Evolutionary conservation across 2,113 vertebrate species (phyloP), one percentile per base, ranked within the genome.

Genomic region (Oncorhynchus gorbuscha): DNA sequence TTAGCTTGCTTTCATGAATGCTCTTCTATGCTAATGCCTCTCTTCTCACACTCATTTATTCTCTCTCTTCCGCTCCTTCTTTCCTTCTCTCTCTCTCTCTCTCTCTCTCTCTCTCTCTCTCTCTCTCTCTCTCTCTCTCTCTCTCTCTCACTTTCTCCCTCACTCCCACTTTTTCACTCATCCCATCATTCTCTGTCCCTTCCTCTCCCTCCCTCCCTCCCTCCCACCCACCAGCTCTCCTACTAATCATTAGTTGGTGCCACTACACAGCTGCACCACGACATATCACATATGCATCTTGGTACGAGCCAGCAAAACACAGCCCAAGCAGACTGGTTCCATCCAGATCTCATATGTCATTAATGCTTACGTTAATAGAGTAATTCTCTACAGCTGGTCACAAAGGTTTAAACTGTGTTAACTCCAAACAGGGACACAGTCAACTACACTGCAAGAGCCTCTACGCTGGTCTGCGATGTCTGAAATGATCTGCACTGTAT

Each of bases 331-430:
- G 20, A 62, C 30, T 22, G 58, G 69, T 67, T 75, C 72, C 48
- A 70, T 78, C 49, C 45, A 22, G 69, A 61, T 75, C n/a, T 71
- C 14, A 73, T 51, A 28, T 73, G 45, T 82, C 51, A 80, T 66
- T 75, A 75, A 77, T 75, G 71, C 35, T 64, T 68, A 26, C 51
- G 26, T 45, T 45, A 73, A 74, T 65, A 51, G 13, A 45, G 66
- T 74, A 39, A 73, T 39, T 68, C 76, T 81, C 64, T 65, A 62
- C 65, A 62, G 59, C 71, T 64, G 72, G 26, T 73, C 16, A 32
- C 67, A 24, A 55, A 58, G 48, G 35, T 28, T 28, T 22, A 62
- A 73, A 24, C 1, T 55, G 49, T 71, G 35, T 6, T 16, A 39
- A n/a, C 26, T 51, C 18, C 18, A 24, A 24, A 32, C 5, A 69